A percentile compares a stretch with the other conserved stretches of the same genome.
These are phyloP conservation scores for Chironomus striatipennis DNA, from an alignment of 1,140 invertebrate species.

Conservation along the genomic window DNA sequence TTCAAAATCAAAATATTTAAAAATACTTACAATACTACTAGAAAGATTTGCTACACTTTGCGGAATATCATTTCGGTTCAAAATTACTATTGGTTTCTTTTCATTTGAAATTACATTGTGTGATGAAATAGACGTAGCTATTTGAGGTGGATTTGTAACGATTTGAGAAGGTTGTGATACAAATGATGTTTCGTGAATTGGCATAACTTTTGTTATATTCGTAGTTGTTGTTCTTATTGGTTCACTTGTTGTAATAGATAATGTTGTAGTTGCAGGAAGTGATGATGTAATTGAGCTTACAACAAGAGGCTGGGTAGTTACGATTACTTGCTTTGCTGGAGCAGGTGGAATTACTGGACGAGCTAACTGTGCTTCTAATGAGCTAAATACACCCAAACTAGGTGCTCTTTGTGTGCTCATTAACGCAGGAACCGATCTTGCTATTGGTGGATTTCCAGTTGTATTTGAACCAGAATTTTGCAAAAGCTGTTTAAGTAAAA, in stretches of 20 bases:
- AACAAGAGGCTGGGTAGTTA: slow-evolving; percentile 17
- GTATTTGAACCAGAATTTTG: slow-evolving; percentile 70
- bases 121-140: background rate
- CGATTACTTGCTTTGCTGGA: slow-evolving; percentile 37
- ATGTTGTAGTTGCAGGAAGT: slow-evolving; percentile 37
- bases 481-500: slow-evolving; percentile 78
- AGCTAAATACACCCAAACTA: slow-evolving; percentile 57
- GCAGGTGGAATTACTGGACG: slow-evolving; percentile 59
- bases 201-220: slow-evolving; percentile 26
- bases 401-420: slow-evolving; percentile 46
- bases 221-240: too few species aligned
- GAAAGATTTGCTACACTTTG: background rate
- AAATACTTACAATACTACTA: background rate
- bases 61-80: slow-evolving; percentile 18
- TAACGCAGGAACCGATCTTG: slow-evolving; percentile 40
- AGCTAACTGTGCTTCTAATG: slow-evolving; percentile 62
- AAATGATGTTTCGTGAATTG: slow-evolving; percentile 27
- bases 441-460: slow-evolving; percentile 42
- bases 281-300: slow-evolving; percentile 33
- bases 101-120: background rate
- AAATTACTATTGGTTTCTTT: background rate
- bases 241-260: slow-evolving; percentile 24
- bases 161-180: background rate
- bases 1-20: background rate
- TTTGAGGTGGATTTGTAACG: background rate